Evolutionary conservation across 1,140 invertebrate genomes (phyloP).

Genomic region (Drosophila seguyi): DNA sequence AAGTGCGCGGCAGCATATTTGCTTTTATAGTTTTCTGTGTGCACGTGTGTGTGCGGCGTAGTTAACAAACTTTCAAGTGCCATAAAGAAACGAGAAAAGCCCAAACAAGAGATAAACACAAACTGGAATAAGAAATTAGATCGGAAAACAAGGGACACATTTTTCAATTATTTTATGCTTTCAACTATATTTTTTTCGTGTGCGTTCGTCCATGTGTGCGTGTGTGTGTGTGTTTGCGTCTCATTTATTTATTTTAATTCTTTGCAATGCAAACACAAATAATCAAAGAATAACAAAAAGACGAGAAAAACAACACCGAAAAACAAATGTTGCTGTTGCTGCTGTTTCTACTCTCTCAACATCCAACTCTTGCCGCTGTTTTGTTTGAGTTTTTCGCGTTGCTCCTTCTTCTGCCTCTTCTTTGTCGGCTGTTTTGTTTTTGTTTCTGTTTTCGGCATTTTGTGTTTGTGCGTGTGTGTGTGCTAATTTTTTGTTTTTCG

Average conservation of each 20-base stretch:
- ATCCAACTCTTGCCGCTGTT: slow-evolving; percentile 5
- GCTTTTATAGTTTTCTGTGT: slow-evolving; percentile 25
- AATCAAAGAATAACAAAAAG: slow-evolving; percentile 46
- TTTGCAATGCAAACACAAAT: slow-evolving; percentile 47
- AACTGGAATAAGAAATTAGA: slow-evolving; percentile 8
- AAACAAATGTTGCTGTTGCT: slow-evolving; percentile 21
- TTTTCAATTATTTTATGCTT: slow-evolving; percentile 55
- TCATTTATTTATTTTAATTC: slow-evolving; percentile 52
- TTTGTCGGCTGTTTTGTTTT: slow-evolving; percentile 18
- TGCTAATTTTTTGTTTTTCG: slow-evolving; percentile 16
- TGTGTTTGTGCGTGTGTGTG: neutral
- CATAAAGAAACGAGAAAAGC: slow-evolving; percentile 2
- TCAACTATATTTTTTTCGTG: slow-evolving; percentile 22
- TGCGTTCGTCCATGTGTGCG: slow-evolving; percentile 4
- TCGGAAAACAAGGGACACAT: slow-evolving; percentile 13
- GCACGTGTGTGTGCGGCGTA: slow-evolving; percentile 13
- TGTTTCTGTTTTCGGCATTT: slow-evolving; percentile 20
- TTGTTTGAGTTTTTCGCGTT: slow-evolving; percentile 28
- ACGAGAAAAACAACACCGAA: slow-evolving; percentile 28
- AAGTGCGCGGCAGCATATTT: slow-evolving; percentile 43
- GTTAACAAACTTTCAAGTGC: slow-evolving; percentile 30
- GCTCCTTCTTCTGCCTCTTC: slow-evolving; percentile 12
- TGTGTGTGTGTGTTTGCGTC: slow-evolving; percentile 8
- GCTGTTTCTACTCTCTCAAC: slow-evolving; percentile 1
- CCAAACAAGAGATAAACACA: slow-evolving; percentile 13